A percentile compares a stretch with the other conserved stretches of the same genome.
These are phyloP conservation scores for Hippoglossus stenolepis DNA, from an alignment of 2,113 vertebrate genomes.

Conservation along the genomic window DNA sequence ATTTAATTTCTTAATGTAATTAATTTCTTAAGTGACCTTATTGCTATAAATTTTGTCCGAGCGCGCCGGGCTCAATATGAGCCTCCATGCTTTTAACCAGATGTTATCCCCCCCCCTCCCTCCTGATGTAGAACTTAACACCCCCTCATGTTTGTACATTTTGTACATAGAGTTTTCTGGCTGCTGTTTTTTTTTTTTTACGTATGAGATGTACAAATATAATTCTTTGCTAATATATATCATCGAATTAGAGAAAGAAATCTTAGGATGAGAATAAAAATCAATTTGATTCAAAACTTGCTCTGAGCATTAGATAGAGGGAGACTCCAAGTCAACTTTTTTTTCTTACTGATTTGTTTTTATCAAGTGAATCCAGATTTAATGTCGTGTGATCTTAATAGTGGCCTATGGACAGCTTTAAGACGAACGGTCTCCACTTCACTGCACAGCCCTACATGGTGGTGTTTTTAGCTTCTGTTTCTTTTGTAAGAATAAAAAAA, in stretches of 20 bases:
- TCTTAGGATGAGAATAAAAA: constrained; percentile 55
- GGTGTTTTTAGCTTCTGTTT: constrained; percentile 69
- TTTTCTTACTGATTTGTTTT: constrained; percentile 67
- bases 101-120: constrained; percentile 39
- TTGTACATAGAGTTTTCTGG: constrained; percentile 83
- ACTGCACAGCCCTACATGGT: constrained; percentile 88
- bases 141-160: constrained; percentile 80
- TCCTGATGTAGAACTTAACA: constrained; percentile 43
- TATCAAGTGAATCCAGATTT: constrained; percentile 76
- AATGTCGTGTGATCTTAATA: constrained; percentile 71
- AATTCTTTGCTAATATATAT: constrained; percentile 88
- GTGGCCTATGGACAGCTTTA: constrained; percentile 74
- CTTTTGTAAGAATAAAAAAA: constrained; percentile 73
- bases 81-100: constrained; percentile 50
- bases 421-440: constrained; percentile 79
- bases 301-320: constrained; percentile 72
- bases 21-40: constrained; percentile 83
- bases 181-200: constrained; percentile 76
- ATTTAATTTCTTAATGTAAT: constrained; percentile 75
- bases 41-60: constrained; percentile 54
- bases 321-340: constrained; percentile 64
- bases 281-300: constrained; percentile 78
- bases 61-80: constrained; percentile 48
- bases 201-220: constrained; percentile 84
- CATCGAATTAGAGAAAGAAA: constrained; percentile 73